These are phyloP conservation scores for Cephus nigrinus DNA, from an alignment of 2,888 invertebrate genomes.

Conservation along the genomic window DNA sequence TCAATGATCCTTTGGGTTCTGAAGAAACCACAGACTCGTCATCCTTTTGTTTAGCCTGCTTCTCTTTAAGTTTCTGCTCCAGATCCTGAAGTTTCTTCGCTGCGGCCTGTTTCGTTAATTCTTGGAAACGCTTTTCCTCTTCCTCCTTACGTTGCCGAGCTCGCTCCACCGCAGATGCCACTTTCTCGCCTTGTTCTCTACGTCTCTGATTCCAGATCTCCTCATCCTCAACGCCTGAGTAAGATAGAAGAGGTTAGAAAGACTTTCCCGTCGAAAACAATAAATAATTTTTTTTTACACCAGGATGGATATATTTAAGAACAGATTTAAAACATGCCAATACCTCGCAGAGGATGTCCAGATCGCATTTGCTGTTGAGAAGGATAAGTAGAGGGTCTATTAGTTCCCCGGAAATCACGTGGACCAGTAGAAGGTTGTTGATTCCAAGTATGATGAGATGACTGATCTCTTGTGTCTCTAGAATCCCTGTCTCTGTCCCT, in stretches of 20 bases:
- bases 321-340: background rate
- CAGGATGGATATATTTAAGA: background rate
- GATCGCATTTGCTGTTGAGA: conserved; percentile 62
- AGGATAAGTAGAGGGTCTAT: conserved; percentile 49
- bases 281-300: background rate
- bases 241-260: background rate
- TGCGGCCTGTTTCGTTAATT: conserved; percentile 72
- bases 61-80: conserved; percentile 75
- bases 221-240: conserved; percentile 69
- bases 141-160: conserved; percentile 89
- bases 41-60: conserved; percentile 68
- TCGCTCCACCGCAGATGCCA: conserved; percentile 83
- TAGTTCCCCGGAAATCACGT: conserved; percentile 53
- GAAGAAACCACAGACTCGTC: conserved; percentile 53
- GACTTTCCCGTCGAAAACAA: background rate
- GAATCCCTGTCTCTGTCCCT: conserved; percentile 24
- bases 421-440: conserved; percentile 39
- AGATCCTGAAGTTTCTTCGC: conserved; percentile 77
- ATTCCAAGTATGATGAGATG: conserved; percentile 47
- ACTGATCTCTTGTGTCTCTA: conserved; percentile 34
- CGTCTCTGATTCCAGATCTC: conserved; percentile 80
- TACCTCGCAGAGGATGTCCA: conserved; percentile 57
- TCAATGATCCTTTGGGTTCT: conserved; percentile 66
- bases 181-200: conserved; percentile 76
- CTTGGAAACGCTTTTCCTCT: conserved; percentile 83